These are phyloP conservation scores for Graphium colonna DNA, from an alignment of 2,888 invertebrate species.

Conservation along the genomic window DNA sequence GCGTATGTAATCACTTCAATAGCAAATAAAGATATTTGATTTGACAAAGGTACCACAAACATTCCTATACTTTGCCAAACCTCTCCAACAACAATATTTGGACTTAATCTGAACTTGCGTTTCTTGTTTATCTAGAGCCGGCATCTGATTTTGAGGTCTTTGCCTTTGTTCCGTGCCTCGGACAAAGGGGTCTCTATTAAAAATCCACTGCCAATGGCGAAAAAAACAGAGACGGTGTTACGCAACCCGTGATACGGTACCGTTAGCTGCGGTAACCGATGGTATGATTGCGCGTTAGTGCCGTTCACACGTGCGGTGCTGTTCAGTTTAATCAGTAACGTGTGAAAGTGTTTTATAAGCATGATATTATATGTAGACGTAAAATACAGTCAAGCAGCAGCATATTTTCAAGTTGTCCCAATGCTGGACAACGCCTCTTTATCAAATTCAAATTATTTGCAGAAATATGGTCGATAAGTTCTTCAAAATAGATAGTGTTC, in stretches of 20 bases:
- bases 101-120: conserved; percentile 6
- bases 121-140: conserved; percentile 33
- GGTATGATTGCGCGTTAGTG: conserved; percentile 24
- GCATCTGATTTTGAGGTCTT: conserved; percentile 28
- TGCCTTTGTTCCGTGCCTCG: conserved; percentile 33
- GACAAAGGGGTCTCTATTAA: conserved; percentile 42
- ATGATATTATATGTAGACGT: not conserved
- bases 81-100: not conserved
- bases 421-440: not conserved
- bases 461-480: too few species aligned
- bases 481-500: not conserved
- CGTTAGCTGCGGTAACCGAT: conserved; percentile 33
- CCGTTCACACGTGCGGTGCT: conserved; percentile 16
- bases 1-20: too few species aligned
- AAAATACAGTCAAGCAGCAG: not conserved
- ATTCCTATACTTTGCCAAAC: not conserved
- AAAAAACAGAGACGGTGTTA: conserved; percentile 44
- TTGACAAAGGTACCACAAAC: too few species aligned
- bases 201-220: conserved; percentile 48
- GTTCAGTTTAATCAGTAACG: not conserved
- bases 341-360: not conserved
- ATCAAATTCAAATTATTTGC: not conserved
- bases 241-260: conserved; percentile 44
- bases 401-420: too few species aligned
- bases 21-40: too few species aligned